A percentile compares a stretch with the other conserved stretches of the same genome.
These are phyloP conservation scores for Phengaris arion DNA, from an alignment of 2,888 invertebrate species.

Conservation along the genomic window DNA sequence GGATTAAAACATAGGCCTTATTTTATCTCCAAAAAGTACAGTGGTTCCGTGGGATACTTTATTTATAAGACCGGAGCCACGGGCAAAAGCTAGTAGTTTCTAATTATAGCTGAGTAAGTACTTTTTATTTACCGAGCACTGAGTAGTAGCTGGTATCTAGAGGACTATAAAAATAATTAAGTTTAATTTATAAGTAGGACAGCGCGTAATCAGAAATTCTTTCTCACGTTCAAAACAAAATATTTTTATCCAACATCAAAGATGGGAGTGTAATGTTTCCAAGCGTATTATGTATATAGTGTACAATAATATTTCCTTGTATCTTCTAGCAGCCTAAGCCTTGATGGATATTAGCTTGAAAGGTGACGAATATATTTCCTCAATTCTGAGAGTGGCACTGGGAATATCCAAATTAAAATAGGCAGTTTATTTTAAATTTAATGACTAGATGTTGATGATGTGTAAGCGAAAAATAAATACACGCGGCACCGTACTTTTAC, in stretches of 20 bases:
- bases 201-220: not conserved
- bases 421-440: too few species aligned
- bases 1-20: too few species aligned
- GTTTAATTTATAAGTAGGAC: slow-evolving; percentile 15
- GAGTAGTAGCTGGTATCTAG: not conserved
- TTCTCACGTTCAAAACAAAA: slow-evolving; percentile 8
- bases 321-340: not conserved
- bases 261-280: not conserved
- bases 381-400: not conserved
- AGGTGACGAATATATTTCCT: not conserved
- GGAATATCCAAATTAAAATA: too few species aligned
- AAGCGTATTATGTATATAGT: not conserved
- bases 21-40: too few species aligned
- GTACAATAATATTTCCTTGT: not conserved
- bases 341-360: not conserved
- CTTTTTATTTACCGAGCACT: slow-evolving; percentile 3
- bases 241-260: slow-evolving; percentile 2
- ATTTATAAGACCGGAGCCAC: too few species aligned
- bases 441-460: too few species aligned
- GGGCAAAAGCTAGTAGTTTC: too few species aligned
- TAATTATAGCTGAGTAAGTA: not conserved
- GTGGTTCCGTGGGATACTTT: too few species aligned
- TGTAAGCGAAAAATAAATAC: too few species aligned
- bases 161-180: slow-evolving; percentile 21
- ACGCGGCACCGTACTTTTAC: too few species aligned